These are phyloP conservation scores for Phlogophora meticulosa DNA, from an alignment of 2,888 invertebrate species.

Conservation along the genomic window DNA sequence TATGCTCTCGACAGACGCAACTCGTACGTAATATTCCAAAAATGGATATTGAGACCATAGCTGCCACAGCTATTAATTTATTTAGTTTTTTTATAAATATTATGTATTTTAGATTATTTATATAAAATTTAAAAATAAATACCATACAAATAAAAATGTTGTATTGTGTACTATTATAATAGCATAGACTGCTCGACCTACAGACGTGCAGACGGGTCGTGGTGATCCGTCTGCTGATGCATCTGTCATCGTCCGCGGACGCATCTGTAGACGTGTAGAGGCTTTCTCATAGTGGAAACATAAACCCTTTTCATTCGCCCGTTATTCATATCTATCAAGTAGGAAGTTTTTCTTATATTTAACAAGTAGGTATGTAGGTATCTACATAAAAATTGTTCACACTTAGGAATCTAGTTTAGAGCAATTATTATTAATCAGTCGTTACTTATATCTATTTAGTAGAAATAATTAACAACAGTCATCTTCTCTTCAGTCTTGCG, in stretches of 20 bases:
- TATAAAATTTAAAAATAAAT: too few species aligned
- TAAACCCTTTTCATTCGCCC: constrained; percentile 11
- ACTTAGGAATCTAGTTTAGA: constrained; percentile 5
- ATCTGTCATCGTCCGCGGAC: too few species aligned
- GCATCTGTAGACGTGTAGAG: too few species aligned
- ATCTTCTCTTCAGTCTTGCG: constrained; percentile 15
- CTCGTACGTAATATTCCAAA: background rate
- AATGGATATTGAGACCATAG: constrained; percentile 4
- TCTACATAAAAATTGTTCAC: constrained; percentile 6
- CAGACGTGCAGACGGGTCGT: constrained; percentile 3
- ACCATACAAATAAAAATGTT: too few species aligned
- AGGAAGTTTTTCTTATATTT: constrained; percentile 15
- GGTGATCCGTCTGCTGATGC: constrained; percentile 6
- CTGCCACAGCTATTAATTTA: background rate
- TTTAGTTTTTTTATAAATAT: background rate
- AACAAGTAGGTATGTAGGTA: constrained; percentile 13
- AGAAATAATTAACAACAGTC: constrained; percentile 9
- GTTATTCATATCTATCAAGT: constrained; percentile 12
- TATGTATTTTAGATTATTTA: too few species aligned
- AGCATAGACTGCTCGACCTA: constrained; percentile 1
- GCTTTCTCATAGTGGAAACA: too few species aligned
- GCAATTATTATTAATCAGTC: constrained; percentile 16
- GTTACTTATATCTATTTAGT: constrained; percentile 19
- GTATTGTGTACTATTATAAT: too few species aligned
- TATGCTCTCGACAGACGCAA: too few species aligned